phyloP scores from a whole-genome alignment of 1,140 invertebrate species.

The Microplitis mediator region DNA sequence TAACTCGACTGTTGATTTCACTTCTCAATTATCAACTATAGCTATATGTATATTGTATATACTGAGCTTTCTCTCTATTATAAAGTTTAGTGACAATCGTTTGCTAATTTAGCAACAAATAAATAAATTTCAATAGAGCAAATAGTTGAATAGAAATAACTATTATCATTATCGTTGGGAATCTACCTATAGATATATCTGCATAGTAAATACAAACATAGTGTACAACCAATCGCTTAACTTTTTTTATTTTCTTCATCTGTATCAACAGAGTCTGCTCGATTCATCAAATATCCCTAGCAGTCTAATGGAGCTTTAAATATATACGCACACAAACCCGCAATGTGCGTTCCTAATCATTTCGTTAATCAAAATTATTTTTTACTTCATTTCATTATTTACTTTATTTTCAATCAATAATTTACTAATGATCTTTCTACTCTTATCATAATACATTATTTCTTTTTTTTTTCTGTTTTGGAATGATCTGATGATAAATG shows the following conservation, averaged over 20 bases:
- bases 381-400: too few species aligned
- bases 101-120: conserved; percentile 34
- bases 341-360: too few species aligned
- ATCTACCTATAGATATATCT: neutral
- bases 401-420: too few species aligned
- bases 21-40: too few species aligned
- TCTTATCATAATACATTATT: too few species aligned
- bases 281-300: conserved; percentile 1
- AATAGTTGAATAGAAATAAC: conserved; percentile 27
- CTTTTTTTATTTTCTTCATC: neutral
- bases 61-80: neutral
- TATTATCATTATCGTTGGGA: neutral
- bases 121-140: conserved; percentile 35
- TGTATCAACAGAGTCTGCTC: neutral
- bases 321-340: neutral
- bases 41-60: too few species aligned
- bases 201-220: neutral
- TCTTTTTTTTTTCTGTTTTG: too few species aligned
- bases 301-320: neutral
- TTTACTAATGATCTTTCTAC: too few species aligned
- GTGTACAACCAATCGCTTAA: conserved; percentile 1
- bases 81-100: neutral
- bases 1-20: too few species aligned
- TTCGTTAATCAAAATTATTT: too few species aligned
- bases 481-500: neutral